Conservation (phyloP, 2,797 vertebrate species). For the Gouania willdenowi region DNA sequence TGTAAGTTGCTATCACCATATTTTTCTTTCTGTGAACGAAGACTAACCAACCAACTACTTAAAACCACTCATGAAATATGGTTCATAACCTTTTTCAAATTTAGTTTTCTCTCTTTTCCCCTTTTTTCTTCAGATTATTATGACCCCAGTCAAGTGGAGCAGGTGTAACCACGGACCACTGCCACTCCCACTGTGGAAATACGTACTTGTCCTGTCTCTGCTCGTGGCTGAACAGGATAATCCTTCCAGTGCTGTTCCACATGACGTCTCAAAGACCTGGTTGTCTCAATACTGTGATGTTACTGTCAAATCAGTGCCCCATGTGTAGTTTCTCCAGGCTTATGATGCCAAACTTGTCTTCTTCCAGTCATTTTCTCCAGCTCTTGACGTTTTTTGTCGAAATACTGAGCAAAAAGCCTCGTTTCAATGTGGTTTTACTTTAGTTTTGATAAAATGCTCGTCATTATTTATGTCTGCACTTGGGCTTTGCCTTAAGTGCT, state of each 20-base stretch:
- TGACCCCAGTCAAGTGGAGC: slow-evolving; percentile 94
- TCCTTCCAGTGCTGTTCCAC: slow-evolving; percentile 43
- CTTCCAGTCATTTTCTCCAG: slow-evolving; percentile 20
- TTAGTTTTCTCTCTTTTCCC: slow-evolving; percentile 15
- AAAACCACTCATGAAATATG: no score
- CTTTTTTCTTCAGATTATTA: slow-evolving; percentile 78
- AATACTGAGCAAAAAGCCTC: slow-evolving; percentile 20
- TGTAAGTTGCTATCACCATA: no score
- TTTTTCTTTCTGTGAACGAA: no score
- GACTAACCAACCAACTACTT: no score
- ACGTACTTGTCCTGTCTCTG: slow-evolving; percentile 40
- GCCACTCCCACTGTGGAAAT: slow-evolving; percentile 54
- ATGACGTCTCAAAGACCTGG: slow-evolving; percentile 37
- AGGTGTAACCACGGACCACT: slow-evolving; percentile 76
- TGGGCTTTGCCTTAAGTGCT: slow-evolving; percentile 32
- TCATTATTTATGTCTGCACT: slow-evolving; percentile 42
- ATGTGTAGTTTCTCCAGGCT: slow-evolving; percentile 39
- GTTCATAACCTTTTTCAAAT: no score
- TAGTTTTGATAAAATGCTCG: slow-evolving; percentile 38
- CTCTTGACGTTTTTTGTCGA: slow-evolving; percentile 17
- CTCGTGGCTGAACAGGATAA: slow-evolving; percentile 34
- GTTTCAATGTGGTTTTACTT: slow-evolving; percentile 26
- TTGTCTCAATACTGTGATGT: slow-evolving; percentile 61
- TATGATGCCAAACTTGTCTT: slow-evolving; percentile 24
- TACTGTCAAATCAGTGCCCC: slow-evolving; percentile 57